Percentiles rank a stretch among this genome's conserved stretches.
These are phyloP conservation scores for Eupithecia dodoneata DNA, from an alignment of 2,888 invertebrate genomes.

Conservation along the genomic window DNA sequence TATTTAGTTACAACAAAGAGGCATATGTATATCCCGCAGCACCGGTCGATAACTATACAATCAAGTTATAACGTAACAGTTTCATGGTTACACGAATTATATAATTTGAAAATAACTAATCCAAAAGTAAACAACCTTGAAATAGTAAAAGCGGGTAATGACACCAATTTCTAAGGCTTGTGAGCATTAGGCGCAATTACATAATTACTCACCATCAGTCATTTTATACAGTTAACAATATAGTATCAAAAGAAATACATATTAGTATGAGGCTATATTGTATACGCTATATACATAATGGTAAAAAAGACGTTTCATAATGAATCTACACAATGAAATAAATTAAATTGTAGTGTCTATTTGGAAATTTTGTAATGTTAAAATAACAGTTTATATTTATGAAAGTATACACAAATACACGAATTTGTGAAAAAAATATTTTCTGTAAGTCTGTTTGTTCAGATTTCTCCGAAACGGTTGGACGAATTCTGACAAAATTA, in stretches of 20 bases:
- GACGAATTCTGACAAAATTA: neutral
- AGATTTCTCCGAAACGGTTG: neutral
- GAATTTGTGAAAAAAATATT: neutral
- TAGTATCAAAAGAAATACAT: neutral
- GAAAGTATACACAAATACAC: too few species aligned
- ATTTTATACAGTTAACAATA: conserved; percentile 3
- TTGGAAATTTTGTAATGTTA: neutral
- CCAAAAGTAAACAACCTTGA: conserved; percentile 43
- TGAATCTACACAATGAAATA: too few species aligned
- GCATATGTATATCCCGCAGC: conserved; percentile 3
- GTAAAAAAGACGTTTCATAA: neutral
- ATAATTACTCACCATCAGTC: conserved; percentile 14
- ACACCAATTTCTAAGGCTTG: conserved; percentile 37
- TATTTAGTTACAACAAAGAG: neutral
- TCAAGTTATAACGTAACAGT: conserved; percentile 26
- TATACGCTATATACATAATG: neutral
- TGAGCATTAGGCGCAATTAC: conserved; percentile 28
- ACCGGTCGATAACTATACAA: conserved; percentile 7
- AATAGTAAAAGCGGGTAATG: conserved; percentile 44
- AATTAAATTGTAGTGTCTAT: neutral
- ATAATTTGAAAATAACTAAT: conserved; percentile 38
- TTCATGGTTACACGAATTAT: conserved; percentile 26
- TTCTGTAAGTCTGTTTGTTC: neutral
- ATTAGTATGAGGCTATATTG: neutral
- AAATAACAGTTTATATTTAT: too few species aligned